phyloP scores from a whole-genome alignment of 2,888 invertebrate species.

The Drosophila cracens region DNA sequence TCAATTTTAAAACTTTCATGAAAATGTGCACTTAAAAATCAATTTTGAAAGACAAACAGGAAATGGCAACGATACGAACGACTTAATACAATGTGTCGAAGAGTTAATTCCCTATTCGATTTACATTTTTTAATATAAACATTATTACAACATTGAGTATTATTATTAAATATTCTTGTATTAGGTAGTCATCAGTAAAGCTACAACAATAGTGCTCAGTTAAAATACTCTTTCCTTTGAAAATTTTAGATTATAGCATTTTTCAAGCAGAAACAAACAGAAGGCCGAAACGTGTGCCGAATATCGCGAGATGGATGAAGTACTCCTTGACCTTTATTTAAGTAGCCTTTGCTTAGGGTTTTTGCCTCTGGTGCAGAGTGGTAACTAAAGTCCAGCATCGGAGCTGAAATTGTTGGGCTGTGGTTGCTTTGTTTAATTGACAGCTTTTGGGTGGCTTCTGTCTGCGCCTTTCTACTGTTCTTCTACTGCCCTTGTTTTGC shows the following conservation, averaged over 20 bases:
- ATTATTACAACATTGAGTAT: neutral
- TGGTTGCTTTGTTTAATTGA: constrained; percentile 55
- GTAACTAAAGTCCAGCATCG: constrained; percentile 17
- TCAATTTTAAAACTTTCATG: constrained; percentile 11
- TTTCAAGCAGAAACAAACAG: constrained; percentile 12
- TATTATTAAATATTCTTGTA: neutral
- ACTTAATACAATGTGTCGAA: neutral
- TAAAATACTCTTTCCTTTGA: neutral
- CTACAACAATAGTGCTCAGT: neutral
- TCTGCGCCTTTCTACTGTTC: neutral
- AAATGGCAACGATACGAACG: neutral
- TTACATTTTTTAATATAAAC: neutral
- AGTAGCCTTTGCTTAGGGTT: constrained; percentile 11
- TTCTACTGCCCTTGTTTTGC: constrained; percentile 1
- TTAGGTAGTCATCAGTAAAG: too few relatives aligned
- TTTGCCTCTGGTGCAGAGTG: neutral
- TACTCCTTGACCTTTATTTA: constrained; percentile 48
- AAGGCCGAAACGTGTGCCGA: constrained; percentile 45
- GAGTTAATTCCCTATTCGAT: constrained; percentile 3
- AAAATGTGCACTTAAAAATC: constrained; percentile 39
- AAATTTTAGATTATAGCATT: neutral
- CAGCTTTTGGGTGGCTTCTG: constrained; percentile 46
- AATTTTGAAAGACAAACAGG: constrained; percentile 25
- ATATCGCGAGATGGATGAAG: constrained; percentile 39
- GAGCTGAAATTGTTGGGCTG: constrained; percentile 34